Conservation (phyloP, 2,797 vertebrate species). For the Monodelphis domestica region DNA sequence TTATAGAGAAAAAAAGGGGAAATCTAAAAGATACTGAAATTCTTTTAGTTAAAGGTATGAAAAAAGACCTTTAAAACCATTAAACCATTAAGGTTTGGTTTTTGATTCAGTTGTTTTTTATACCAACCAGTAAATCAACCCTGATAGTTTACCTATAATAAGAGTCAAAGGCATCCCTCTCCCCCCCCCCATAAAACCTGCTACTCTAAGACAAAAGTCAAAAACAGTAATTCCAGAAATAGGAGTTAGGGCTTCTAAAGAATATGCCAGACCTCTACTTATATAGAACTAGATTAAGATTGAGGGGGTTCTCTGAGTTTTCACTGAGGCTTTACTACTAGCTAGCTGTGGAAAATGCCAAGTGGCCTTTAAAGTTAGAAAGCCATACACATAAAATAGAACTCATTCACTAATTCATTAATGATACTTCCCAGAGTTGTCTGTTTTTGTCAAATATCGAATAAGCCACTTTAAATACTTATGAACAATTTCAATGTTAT, state of each 20-base stretch:
- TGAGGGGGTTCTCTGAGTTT: not conserved
- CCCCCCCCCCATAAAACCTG: too few relatives aligned
- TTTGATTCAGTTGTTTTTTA: not conserved
- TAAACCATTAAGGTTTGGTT: not conserved
- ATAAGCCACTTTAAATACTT: not conserved
- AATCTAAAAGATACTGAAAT: not conserved
- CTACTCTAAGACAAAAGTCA: not conserved
- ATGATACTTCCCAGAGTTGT: not conserved
- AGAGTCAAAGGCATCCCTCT: too few relatives aligned
- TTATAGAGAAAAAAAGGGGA: not conserved
- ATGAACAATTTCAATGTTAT: not conserved
- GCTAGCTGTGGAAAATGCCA: not conserved
- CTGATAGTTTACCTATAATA: not conserved
- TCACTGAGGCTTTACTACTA: not conserved
- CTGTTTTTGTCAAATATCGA: not conserved
- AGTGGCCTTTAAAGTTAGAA: not conserved
- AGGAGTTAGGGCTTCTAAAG: not conserved
- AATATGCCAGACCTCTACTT: not conserved
- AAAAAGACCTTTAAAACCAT: not conserved
- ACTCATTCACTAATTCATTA: not conserved
- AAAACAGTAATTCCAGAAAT: not conserved
- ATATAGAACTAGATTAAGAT: not conserved
- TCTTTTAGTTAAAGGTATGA: not conserved
- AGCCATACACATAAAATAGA: not conserved
- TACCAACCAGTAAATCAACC: not conserved